Percentiles rank a stretch among this genome's conserved stretches.
These are phyloP conservation scores for Pangasianodon gigas DNA, from an alignment of 2,113 vertebrate genomes.

Conservation along the genomic window DNA sequence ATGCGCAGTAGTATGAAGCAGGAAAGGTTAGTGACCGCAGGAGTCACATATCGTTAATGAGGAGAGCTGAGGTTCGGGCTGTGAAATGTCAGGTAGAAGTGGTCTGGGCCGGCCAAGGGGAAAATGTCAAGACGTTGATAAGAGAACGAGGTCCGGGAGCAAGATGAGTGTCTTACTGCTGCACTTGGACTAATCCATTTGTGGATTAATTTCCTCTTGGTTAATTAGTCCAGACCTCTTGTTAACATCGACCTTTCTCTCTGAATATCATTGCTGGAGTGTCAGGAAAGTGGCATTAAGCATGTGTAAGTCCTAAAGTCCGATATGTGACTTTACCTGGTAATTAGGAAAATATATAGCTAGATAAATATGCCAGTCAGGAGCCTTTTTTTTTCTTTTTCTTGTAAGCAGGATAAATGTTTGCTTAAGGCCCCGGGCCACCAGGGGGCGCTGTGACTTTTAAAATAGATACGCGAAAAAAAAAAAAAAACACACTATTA, in stretches of 20 bases:
- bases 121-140: slow-evolving; percentile 56
- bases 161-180: not conserved
- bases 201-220: slow-evolving; percentile 58
- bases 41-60: slow-evolving; percentile 67
- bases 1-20: slow-evolving; percentile 39
- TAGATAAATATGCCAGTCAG: not conserved
- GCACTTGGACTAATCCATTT: slow-evolving; percentile 32
- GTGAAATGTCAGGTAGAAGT: slow-evolving; percentile 66
- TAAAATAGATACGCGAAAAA: not conserved
- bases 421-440: not conserved
- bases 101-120: slow-evolving; percentile 40
- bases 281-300: not conserved
- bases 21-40: slow-evolving; percentile 65
- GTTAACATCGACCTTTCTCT: slow-evolving; percentile 68
- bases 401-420: not conserved
- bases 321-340: not conserved
- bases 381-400: not conserved
- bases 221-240: slow-evolving; percentile 63
- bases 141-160: not conserved
- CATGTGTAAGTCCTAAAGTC: not conserved
- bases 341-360: not conserved
- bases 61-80: slow-evolving; percentile 50
- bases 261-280: slow-evolving; percentile 62
- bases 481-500: not conserved
- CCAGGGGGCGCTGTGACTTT: not conserved